These are phyloP conservation scores for Drosophila sp. DNA, from an alignment of 1,140 invertebrate species.

Conservation along the genomic window DNA sequence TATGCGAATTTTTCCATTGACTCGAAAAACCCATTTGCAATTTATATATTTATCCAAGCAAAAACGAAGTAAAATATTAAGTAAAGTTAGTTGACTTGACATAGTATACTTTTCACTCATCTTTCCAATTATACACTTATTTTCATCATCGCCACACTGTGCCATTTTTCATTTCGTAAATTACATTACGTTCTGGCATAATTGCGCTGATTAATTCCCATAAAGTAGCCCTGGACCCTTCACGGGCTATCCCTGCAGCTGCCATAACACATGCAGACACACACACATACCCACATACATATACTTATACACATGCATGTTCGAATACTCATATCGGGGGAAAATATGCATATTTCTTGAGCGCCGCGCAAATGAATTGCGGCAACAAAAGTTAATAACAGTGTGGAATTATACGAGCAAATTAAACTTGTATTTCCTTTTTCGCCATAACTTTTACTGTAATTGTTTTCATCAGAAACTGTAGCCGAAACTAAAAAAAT, in stretches of 20 bases:
- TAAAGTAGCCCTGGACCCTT: conserved; percentile 54
- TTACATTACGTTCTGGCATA: conserved; percentile 71
- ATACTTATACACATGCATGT: neutral
- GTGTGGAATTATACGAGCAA: conserved; percentile 41
- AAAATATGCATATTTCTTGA: conserved; percentile 39
- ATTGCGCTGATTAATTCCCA: conserved; percentile 81
- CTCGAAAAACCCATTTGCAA: neutral
- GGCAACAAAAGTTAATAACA: conserved; percentile 69
- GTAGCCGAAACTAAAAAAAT: conserved; percentile 35
- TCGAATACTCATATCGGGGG: conserved; percentile 21
- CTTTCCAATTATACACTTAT: neutral
- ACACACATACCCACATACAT: neutral
- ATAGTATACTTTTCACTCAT: neutral
- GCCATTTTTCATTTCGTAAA: conserved; percentile 69
- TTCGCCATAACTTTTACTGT: conserved; percentile 58
- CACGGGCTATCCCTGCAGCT: conserved; percentile 17
- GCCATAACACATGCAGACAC: conserved; percentile 6
- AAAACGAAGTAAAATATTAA: neutral
- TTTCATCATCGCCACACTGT: conserved; percentile 19
- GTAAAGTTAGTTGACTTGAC: neutral
- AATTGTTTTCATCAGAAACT: conserved; percentile 60
- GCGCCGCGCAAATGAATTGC: conserved; percentile 59
- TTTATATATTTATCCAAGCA: neutral
- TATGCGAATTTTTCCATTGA: conserved; percentile 18
- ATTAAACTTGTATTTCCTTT: conserved; percentile 46